phyloP scores from a whole-genome alignment of 2,797 vertebrate species.

The Botia kubotai region DNA sequence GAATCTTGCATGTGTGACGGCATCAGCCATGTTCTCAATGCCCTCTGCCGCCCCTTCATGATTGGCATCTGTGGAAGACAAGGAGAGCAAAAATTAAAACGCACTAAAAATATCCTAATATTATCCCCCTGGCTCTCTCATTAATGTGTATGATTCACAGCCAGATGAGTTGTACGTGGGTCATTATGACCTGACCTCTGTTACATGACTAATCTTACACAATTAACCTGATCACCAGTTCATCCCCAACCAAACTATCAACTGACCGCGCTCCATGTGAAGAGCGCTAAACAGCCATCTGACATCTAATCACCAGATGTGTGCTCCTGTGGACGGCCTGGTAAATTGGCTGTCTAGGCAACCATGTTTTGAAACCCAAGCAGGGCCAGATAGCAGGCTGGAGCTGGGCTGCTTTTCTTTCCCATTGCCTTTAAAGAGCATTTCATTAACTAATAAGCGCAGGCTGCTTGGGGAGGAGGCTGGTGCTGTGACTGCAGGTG shows the following conservation, averaged over 20 bases:
- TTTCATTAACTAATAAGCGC: conserved; percentile 80
- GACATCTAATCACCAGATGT: conserved; percentile 77
- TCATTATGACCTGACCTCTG: conserved; percentile 30
- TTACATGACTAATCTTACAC: conserved; percentile 46
- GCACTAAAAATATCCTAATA: conserved; percentile 35
- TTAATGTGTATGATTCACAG: conserved; percentile 35
- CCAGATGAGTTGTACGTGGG: conserved; percentile 1
- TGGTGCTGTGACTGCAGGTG: conserved; percentile 50
- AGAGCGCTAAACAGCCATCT: conserved; percentile 61
- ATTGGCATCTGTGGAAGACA: conserved; percentile 82
- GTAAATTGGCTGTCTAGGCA: conserved; percentile 78
- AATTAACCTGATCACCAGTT: conserved; percentile 41
- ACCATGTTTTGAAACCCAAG: conserved; percentile 82
- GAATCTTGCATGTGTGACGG: conserved; percentile 96
- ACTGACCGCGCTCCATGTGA: conserved; percentile 49
- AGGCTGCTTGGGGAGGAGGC: conserved; percentile 32
- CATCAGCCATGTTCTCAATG: conserved; percentile 99
- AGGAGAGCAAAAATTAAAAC: conserved; percentile 3
- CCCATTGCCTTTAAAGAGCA: conserved; percentile 73
- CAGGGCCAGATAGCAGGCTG: conserved; percentile 66
- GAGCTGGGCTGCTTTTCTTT: conserved; percentile 76
- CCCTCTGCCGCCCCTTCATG: conserved; percentile 95
- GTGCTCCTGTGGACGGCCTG: conserved; percentile 68
- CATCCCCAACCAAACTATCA: conserved; percentile 13
- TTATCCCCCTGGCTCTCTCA: conserved; percentile 33